Base-by-base conservation (phyloP, 1,140 invertebrate species). In the Aphidius ervi region DNA sequence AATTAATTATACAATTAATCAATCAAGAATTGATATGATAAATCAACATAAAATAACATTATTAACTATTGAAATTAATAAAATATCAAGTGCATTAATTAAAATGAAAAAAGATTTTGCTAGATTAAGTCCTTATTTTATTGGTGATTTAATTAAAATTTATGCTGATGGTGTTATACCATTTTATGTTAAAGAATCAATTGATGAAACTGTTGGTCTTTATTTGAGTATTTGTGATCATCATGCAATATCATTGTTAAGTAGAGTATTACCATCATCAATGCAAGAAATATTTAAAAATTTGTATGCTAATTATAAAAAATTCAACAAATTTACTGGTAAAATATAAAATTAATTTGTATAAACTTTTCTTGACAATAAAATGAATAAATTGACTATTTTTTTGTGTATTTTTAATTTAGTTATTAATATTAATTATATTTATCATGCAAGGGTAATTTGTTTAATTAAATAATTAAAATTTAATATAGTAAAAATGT, bases 321-420 rank as follows among this genome's bases (percentile, higher is more conserved):
- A 77, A 63, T 81, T 76, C 64, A 71, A 80, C 56, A 77, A 76
- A 66, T 82, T 74, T 59, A 74, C 68, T 55, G 79, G 81, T 39
- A 80, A 80, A 67, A 74, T 81, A 54, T 82, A 73, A 40, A 56
- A 37, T 58, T 16, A 23, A 8, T 56, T 46, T 56, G 16, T 46
- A 56, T 9, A 46, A 56, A 20, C 23, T 8, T 41, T 9, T 10
- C 9, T 42, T 56, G 6, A 23, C n/a, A 46, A 46, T 31, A 47
- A 39, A 52, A 20, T 39, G 5, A 10, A 37, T 6, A 20, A 48
- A 48, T 23, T 48, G 6, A 6, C 0, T 20, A 23, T 20, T 48
- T 16, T 48, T 48, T 16, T 16, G 16, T 16, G 16, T 16, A 0
- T 16, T 16, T 16, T 16, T 16, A 16, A 16, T 16, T 16, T 16